Conservation (phyloP, 2,888 invertebrate genomes). For the Celastrina argiolus region DNA sequence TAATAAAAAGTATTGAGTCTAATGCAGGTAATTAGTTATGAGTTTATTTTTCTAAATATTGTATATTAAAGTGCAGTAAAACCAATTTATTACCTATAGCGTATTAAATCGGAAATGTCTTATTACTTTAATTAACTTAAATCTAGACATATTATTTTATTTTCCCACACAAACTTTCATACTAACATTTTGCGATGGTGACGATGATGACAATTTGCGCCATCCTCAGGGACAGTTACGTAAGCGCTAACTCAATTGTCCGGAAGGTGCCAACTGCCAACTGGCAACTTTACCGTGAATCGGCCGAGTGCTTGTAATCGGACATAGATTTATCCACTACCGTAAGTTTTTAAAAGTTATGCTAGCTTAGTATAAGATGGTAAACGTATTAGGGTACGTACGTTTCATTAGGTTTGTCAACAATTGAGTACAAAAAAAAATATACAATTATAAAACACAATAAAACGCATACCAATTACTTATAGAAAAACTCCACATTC, state of each 20-base stretch:
- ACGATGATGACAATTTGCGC: background rate
- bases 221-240: constrained; percentile 20
- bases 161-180: background rate
- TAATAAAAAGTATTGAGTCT: too few species aligned
- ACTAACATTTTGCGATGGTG: background rate
- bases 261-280: constrained; percentile 24
- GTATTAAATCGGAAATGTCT: background rate
- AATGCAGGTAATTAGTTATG: too few species aligned
- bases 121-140: background rate
- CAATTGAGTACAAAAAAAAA: too few species aligned
- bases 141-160: background rate
- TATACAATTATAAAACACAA: too few species aligned
- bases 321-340: background rate
- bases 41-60: too few species aligned
- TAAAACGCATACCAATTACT: too few species aligned
- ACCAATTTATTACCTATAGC: too few species aligned
- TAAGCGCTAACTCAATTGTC: constrained; percentile 26
- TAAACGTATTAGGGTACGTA: too few species aligned
- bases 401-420: too few species aligned
- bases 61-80: too few species aligned
- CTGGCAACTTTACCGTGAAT: background rate
- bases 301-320: background rate
- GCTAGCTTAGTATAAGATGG: background rate
- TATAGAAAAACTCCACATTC: too few species aligned
- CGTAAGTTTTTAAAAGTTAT: background rate